Evolutionary conservation across 2,113 vertebrate species (phyloP), one percentile per base, ranked within the genome.

Genomic region (Tragelaphus scriptus): DNA sequence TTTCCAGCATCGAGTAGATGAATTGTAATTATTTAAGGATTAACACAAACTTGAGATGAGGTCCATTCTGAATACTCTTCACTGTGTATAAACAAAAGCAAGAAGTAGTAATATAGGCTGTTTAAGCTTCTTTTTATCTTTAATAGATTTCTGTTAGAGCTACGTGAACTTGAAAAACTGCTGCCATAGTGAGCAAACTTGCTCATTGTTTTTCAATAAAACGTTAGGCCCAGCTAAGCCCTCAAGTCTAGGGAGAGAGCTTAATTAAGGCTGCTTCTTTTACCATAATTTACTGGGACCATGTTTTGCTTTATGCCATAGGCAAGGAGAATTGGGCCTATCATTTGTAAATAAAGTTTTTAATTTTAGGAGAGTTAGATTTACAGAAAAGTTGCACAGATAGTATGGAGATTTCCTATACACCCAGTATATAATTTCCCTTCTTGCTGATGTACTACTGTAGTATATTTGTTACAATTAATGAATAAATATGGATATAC

Each of bases 11-110:
- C 93, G 86, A 98, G 98, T 97, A 98, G 97, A 98, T 98, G 98
- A 98, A 99, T 98, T 98, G 98, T 98, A 99, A 99, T 99, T 99
- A 99, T 99, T 99, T 98, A 98, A 99, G 99, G 99, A 99, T 99
- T 99, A 99, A 98, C 93, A 40, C 79, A 96, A 98, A 97, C 98
- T 96, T 98, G 98, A 98, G 97, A 98, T 98, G 98, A 98, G 95
- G 98, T 99, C 98, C 98, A 97, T 98, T 98, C 98, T 99, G 98
- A 99, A 99, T 99, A 98, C 98, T 98, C 97, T 97, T 98, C 94
- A 91, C 96, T 68, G 16, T 97, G 98, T 98, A 98, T 98, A 99
- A 99, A 99, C 98, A 99, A 99, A 99, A 99, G 98, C 97, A 98
- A 98, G 96, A 97, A 95, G 94, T 98, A 98, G 98, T 98, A 98